phyloP scores from a whole-genome alignment of 2,113 vertebrate species.

The Todiramphus saurophagus region DNA sequence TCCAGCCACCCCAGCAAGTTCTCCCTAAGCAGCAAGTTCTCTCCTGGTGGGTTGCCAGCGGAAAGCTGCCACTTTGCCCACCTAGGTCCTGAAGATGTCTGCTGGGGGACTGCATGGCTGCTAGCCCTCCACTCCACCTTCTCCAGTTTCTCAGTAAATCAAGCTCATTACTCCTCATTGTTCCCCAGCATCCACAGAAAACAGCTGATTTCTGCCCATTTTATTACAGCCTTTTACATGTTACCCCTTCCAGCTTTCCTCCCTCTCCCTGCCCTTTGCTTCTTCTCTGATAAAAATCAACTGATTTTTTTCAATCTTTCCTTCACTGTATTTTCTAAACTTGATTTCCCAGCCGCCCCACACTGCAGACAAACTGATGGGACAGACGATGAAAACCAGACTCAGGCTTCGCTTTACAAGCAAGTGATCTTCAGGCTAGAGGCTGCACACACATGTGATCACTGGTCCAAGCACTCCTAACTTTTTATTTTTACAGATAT shows the following conservation, averaged over 20 bases:
- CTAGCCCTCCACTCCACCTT: not conserved
- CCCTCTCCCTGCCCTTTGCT: not conserved
- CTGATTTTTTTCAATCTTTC: not conserved
- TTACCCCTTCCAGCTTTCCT: not conserved
- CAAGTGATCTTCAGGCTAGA: not conserved
- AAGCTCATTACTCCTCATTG: not conserved
- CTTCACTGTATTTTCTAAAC: not conserved
- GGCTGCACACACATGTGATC: not conserved
- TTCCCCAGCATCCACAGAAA: not conserved
- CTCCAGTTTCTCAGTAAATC: not conserved
- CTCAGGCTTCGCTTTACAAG: not conserved
- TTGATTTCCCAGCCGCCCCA: not conserved
- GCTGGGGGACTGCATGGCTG: not conserved
- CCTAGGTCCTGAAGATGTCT: fast-evolving
- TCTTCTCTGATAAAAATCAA: not conserved
- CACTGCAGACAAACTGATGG: not conserved
- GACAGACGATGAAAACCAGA: not conserved
- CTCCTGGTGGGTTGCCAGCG: not conserved
- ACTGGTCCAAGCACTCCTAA: not conserved
- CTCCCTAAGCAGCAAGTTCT: not conserved
- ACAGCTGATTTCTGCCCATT: not conserved
- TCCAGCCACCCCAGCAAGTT: not conserved
- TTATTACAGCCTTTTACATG: not conserved
- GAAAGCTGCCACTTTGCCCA: not conserved
- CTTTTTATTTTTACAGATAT: not conserved